phyloP scores from a whole-genome alignment of 2,113 vertebrate species.

The Euleptes europaea region DNA sequence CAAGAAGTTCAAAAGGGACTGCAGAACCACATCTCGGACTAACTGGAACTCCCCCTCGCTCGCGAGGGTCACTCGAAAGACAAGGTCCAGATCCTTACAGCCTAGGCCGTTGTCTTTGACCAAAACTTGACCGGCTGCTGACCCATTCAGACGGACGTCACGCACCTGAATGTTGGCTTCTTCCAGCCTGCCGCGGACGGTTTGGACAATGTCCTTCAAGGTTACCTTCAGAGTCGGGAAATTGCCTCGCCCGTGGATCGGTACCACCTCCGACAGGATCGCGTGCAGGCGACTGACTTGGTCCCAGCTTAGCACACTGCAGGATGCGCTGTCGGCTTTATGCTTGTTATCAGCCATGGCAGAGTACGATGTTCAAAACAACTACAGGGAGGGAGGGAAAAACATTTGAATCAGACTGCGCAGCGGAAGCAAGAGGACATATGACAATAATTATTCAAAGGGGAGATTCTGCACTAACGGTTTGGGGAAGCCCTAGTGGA shows the following conservation, averaged over 20 bases:
- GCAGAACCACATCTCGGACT: constrained; percentile 90
- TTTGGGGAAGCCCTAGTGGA: neutral
- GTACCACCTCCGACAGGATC: constrained; percentile 89
- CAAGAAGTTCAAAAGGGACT: constrained; percentile 92
- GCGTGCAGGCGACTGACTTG: constrained; percentile 91
- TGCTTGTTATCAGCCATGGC: constrained; percentile 78
- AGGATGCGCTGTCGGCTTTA: constrained; percentile 66
- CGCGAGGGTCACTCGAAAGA: constrained; percentile 91
- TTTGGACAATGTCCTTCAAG: constrained; percentile 92
- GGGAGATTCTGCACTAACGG: too few relatives aligned
- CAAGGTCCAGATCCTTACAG: constrained; percentile 96
- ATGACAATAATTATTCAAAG: neutral
- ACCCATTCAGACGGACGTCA: constrained; percentile 92
- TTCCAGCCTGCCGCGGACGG: constrained; percentile 83
- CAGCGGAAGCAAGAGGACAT: neutral
- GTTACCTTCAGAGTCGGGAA: constrained; percentile 93
- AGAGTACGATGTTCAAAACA: constrained; percentile 48
- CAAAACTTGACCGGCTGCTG: constrained; percentile 93
- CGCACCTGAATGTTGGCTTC: constrained; percentile 86
- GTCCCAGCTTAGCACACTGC: constrained; percentile 91
- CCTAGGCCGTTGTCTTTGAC: constrained; percentile 93
- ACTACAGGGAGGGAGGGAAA: constrained; percentile 47
- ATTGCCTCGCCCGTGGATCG: constrained; percentile 92
- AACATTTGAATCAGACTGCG: neutral
- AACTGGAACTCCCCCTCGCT: constrained; percentile 87